Conservation (phyloP, 1,140 invertebrate genomes). For the Drosophila pruinosa region DNA sequence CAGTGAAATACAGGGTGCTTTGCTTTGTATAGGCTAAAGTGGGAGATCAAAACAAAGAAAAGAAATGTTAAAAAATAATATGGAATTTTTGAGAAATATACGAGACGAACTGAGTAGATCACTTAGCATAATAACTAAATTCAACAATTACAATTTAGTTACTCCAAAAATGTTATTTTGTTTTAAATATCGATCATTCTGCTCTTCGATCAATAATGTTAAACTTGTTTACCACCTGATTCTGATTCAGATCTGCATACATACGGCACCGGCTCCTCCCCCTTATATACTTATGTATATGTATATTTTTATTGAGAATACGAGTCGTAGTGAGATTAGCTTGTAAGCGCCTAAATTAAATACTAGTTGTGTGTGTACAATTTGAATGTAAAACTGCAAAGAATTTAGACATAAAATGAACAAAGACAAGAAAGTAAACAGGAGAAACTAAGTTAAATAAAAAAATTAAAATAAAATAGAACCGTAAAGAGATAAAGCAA, state of each 20-base stretch:
- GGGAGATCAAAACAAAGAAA: not conserved
- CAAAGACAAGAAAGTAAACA: constrained; percentile 58
- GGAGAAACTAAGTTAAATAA: constrained; percentile 41
- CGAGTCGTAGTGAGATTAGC: constrained; percentile 74
- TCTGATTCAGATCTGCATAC: constrained; percentile 9
- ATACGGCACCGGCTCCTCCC: constrained; percentile 25
- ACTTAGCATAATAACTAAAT: not conserved
- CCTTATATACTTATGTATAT: constrained; percentile 27
- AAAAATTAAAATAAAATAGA: constrained; percentile 7
- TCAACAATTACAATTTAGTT: not conserved
- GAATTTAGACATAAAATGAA: constrained; percentile 80
- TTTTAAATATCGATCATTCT: not conserved
- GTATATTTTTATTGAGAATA: constrained; percentile 51
- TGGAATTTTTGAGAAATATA: constrained; percentile 27
- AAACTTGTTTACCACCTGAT: not conserved
- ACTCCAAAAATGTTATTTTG: not conserved
- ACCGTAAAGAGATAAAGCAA: constrained; percentile 28
- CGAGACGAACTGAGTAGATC: constrained; percentile 29
- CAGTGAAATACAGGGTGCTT: constrained; percentile 42
- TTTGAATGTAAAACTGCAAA: constrained; percentile 64
- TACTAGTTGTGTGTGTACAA: constrained; percentile 65
- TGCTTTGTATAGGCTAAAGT: constrained; percentile 36
- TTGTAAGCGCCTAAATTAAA: constrained; percentile 71
- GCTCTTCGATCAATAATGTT: not conserved
- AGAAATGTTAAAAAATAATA: constrained; percentile 9